Base-by-base conservation (phyloP, 2,113 vertebrate genomes). In the Cricetomys ansorgei region DNA sequence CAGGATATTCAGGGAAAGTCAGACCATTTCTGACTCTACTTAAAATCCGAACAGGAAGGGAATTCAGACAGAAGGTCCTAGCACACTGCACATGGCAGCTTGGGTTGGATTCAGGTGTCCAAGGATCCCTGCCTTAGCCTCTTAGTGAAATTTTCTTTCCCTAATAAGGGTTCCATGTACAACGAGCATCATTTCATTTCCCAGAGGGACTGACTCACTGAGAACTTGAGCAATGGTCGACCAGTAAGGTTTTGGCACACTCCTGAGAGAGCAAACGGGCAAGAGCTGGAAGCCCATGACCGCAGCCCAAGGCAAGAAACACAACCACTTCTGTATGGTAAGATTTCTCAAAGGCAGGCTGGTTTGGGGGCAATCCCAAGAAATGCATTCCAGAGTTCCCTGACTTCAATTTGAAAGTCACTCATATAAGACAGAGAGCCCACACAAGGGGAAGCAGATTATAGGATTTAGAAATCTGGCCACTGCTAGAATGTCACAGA, bases 331-430 rank as follows among this genome's bases (percentile, higher is more conserved):
- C 80, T n/a, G 2, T 69, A n/a, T 8, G 57, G 80, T 48, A 43
- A 62, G 50, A 3, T 88, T 96, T 81, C 89, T 96, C 95, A 91
- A 67, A 92, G 92, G 29, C 45, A 43, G 70, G 27, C 94, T 62
- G 93, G 93, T 76, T 97, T 92, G 95, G 89, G 88, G 93, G 37
- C 8, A 19, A 87, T 81, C 83, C 93, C 93, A 69, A 83, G 59
- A 81, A 88, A 70, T 29, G n/a, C 27, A 16, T 80, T 86, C 50
- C 93, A 43, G 73, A 91, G 62, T 40, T 59, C 62, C 86, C 62
- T 59, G 89, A 89, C 93, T 73, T 83, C 77, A 73, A 34, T 73
- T 72, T 93, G 95, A 83, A 94, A 92, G 85, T 45, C 62, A 34
- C 55, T 92, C 95, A 29, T 81, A 79, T 57, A 4, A 77, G 85